phyloP scores from a whole-genome alignment of 2,888 invertebrate genomes.

The Endomychus coccineus region DNA sequence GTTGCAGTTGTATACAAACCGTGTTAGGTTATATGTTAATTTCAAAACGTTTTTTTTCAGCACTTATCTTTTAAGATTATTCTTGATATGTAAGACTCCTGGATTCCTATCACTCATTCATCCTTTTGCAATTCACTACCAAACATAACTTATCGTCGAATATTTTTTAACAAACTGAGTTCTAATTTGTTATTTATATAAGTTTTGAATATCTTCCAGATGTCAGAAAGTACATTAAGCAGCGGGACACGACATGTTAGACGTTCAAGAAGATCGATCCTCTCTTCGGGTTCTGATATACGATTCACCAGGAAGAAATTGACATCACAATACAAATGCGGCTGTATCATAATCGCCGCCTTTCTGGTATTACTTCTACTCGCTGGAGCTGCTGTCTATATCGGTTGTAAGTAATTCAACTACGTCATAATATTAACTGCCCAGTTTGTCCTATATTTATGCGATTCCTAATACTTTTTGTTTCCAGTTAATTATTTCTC shows the following conservation, averaged over 20 bases:
- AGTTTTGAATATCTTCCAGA: constrained; percentile 45
- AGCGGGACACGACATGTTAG: constrained; percentile 46
- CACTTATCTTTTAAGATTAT: too few relatives aligned
- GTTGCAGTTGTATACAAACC: too few relatives aligned
- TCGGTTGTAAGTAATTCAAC: constrained; percentile 54
- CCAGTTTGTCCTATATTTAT: background rate
- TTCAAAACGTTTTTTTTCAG: too few relatives aligned
- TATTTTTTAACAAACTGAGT: too few relatives aligned
- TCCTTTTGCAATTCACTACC: too few relatives aligned
- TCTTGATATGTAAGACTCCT: too few relatives aligned
- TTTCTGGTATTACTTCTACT: constrained; percentile 72
- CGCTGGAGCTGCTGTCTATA: constrained; percentile 58
- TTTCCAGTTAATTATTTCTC: constrained; percentile 67
- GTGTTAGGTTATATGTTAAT: too few relatives aligned
- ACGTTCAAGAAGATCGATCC: constrained; percentile 54
- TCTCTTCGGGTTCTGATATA: constrained; percentile 84
- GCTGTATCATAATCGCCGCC: constrained; percentile 79
- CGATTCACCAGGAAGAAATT: constrained; percentile 79
- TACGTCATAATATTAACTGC: background rate
- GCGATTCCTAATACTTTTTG: constrained; percentile 3
- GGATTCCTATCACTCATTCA: too few relatives aligned
- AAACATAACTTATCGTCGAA: too few relatives aligned
- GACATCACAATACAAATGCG: constrained; percentile 77
- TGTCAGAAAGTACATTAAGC: constrained; percentile 46
- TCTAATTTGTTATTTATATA: too few relatives aligned